Conservation (phyloP, 2,113 vertebrate species). For the Gasterosteus nipponicus region DNA sequence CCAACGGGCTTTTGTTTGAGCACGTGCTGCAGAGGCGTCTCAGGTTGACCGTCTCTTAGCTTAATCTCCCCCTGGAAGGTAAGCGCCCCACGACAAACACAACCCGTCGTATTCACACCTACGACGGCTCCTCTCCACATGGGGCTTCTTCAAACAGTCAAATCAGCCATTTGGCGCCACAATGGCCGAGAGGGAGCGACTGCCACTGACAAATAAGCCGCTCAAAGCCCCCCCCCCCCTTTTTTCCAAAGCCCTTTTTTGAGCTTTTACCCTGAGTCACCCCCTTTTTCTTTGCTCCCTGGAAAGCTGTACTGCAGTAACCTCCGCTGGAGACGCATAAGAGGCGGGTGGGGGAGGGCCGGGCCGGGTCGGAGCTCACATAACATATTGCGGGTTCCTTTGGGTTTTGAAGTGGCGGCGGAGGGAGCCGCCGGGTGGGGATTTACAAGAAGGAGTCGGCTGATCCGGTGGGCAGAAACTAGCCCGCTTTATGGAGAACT, state of each 20-base stretch:
- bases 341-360: neutral
- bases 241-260: conserved; percentile 53
- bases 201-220: neutral
- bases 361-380: conserved; percentile 3
- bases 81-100: conserved; percentile 40
- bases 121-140: neutral
- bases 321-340: conserved; percentile 29
- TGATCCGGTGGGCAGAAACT: conserved; percentile 62
- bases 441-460: conserved; percentile 57
- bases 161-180: conserved; percentile 23
- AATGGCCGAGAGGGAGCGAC: conserved; percentile 9
- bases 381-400: conserved; percentile 24
- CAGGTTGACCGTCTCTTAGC: conserved; percentile 50
- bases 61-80: conserved; percentile 47
- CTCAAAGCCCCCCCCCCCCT: no score
- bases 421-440: conserved; percentile 34
- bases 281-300: conserved; percentile 25
- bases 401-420: conserved; percentile 45
- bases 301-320: conserved; percentile 55
- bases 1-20: conserved; percentile 57
- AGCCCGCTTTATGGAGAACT: conserved; percentile 61
- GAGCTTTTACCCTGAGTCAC: conserved; percentile 54
- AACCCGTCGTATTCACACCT: neutral
- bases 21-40: conserved; percentile 55
- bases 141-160: conserved; percentile 42